Evolutionary conservation across 2,888 invertebrate species (phyloP).

Genomic region (Baccha elongata): DNA sequence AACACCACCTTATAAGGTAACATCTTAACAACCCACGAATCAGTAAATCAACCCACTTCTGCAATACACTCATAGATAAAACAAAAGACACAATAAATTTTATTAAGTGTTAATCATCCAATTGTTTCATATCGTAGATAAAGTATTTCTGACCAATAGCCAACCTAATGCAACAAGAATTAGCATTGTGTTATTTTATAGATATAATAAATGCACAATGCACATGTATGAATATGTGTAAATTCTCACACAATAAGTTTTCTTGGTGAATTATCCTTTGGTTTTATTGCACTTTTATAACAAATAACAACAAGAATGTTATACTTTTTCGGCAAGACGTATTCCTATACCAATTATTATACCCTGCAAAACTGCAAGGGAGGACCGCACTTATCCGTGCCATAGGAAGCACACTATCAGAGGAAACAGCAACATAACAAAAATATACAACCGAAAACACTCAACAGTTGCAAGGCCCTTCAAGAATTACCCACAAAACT

Average conservation of each 20-base stretch:
- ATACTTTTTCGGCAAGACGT: constrained; percentile 13
- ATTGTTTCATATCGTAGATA: constrained; percentile 26
- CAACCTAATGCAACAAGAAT: constrained; percentile 1
- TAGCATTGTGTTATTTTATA: not conserved
- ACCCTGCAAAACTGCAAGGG: constrained; percentile 39
- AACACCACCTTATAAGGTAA: not conserved
- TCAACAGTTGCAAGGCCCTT: constrained; percentile 63
- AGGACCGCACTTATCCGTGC: constrained; percentile 38
- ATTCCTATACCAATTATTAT: not conserved
- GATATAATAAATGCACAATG: no score
- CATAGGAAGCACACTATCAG: constrained; percentile 34
- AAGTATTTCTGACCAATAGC: not conserved
- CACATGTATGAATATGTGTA: not conserved
- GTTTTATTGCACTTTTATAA: constrained; percentile 3
- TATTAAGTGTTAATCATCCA: constrained; percentile 33
- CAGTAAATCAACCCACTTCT: not conserved
- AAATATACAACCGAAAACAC: constrained; percentile 19
- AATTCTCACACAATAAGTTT: constrained; percentile 10
- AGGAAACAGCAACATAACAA: not conserved
- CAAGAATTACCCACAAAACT: constrained; percentile 70
- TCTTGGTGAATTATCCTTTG: constrained; percentile 41
- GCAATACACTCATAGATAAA: constrained; percentile 3
- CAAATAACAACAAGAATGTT: constrained; percentile 5
- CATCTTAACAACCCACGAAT: not conserved
- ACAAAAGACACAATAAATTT: constrained; percentile 27